Conservation (phyloP, 2,797 vertebrate species). For the Neosalanx taihuensis region DNA sequence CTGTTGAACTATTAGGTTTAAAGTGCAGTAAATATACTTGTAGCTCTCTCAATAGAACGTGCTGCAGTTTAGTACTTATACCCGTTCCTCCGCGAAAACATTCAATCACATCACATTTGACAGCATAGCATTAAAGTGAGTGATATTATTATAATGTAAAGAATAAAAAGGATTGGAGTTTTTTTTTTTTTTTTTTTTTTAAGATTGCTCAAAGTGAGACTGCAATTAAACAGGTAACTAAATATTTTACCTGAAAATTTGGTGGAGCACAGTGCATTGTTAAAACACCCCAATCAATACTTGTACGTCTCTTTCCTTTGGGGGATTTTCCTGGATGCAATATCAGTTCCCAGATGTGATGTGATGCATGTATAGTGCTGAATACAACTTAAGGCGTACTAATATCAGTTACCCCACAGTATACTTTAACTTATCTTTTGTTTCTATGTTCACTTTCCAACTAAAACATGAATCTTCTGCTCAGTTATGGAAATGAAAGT, state of each 20-base stretch:
- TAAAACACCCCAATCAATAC: not conserved
- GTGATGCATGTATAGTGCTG: constrained; percentile 58
- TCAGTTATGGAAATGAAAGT: constrained; percentile 55
- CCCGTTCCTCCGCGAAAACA: constrained; percentile 7
- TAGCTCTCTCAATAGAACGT: constrained; percentile 45
- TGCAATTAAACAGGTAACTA: not conserved
- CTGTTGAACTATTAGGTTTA: constrained; percentile 50
- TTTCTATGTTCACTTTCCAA: constrained; percentile 54
- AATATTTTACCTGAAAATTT: not conserved
- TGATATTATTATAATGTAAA: constrained; percentile 1
- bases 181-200: constrained; percentile 1
- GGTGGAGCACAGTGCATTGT: constrained; percentile 2
- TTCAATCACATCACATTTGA: constrained; percentile 29
- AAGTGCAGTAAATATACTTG: constrained; percentile 30
- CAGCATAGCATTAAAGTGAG: constrained; percentile 26
- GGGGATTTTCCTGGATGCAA: constrained; percentile 49
- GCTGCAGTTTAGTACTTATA: constrained; percentile 51
- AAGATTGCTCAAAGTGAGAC: constrained; percentile 3
- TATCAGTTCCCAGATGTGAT: constrained; percentile 47
- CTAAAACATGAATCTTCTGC: constrained; percentile 38
- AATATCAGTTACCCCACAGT: constrained; percentile 31
- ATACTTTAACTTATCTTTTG: constrained; percentile 49
- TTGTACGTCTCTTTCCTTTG: constrained; percentile 8
- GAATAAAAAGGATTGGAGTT: constrained; percentile 35
- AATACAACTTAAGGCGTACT: constrained; percentile 43